These are phyloP conservation scores for Sus cebifrons DNA, from an alignment of 2,797 vertebrate genomes.

Conservation along the genomic window DNA sequence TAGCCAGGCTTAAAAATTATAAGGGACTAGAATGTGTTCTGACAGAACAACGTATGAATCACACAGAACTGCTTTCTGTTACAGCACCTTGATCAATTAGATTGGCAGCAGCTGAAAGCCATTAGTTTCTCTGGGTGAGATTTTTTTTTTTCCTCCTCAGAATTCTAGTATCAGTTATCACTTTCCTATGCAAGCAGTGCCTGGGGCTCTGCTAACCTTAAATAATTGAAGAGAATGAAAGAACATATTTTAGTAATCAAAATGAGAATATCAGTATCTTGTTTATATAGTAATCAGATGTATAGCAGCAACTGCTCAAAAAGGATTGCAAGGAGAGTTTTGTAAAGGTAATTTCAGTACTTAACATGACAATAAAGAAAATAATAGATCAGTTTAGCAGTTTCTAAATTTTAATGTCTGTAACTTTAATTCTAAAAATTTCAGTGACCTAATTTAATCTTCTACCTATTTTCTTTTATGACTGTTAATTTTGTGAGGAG, in stretches of 20 bases:
- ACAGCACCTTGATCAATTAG: slow-evolving; percentile 85
- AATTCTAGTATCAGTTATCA: slow-evolving; percentile 83
- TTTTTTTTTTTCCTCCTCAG: slow-evolving; percentile 77
- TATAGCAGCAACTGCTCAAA: slow-evolving; percentile 73
- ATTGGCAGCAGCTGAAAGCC: slow-evolving; percentile 84
- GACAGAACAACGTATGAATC: slow-evolving; percentile 83
- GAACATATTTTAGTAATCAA: slow-evolving; percentile 85
- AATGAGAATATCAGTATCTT: slow-evolving; percentile 85
- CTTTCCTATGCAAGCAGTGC: slow-evolving; percentile 85
- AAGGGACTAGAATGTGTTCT: slow-evolving; percentile 80
- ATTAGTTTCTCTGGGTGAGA: slow-evolving; percentile 80
- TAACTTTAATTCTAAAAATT: slow-evolving; percentile 9
- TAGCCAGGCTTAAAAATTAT: slow-evolving; percentile 84
- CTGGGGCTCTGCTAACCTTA: slow-evolving; percentile 84
- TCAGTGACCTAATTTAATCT: not conserved
- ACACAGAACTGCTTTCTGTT: slow-evolving; percentile 84
- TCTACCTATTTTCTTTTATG: not conserved
- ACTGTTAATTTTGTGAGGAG: slow-evolving; percentile 26
- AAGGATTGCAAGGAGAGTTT: slow-evolving; percentile 42
- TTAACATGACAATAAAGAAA: not conserved
- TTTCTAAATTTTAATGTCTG: not conserved
- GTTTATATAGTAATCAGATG: slow-evolving; percentile 84
- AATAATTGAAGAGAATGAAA: slow-evolving; percentile 86
- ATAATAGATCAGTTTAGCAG: not conserved
- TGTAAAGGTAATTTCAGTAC: slow-evolving; percentile 30